These are phyloP conservation scores for Tachina fera DNA, from an alignment of 2,888 invertebrate species.

Conservation along the genomic window DNA sequence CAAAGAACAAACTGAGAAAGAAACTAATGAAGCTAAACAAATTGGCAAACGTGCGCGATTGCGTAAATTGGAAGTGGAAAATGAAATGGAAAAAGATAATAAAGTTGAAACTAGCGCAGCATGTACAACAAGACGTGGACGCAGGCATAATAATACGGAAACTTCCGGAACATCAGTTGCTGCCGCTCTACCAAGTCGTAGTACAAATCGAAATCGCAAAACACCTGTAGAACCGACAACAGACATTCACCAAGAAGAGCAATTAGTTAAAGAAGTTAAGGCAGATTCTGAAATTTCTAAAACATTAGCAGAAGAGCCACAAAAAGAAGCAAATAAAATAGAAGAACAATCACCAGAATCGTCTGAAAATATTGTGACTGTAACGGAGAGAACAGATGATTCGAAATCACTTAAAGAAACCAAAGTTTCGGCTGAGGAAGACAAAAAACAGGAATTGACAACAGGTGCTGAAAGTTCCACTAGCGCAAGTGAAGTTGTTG, in stretches of 20 bases:
- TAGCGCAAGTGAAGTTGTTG: conserved; percentile 19
- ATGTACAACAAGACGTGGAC: not conserved
- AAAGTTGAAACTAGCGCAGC: not conserved
- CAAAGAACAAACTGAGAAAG: not conserved
- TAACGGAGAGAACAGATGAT: too few species aligned
- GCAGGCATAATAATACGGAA: conserved; percentile 1
- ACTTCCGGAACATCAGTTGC: not conserved
- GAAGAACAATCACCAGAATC: conserved; percentile 20
- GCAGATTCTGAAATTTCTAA: too few species aligned
- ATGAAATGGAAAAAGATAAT: not conserved
- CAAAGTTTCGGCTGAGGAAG: too few species aligned
- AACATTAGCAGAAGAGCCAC: not conserved
- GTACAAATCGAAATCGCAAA: conserved; percentile 29
- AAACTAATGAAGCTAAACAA: not conserved
- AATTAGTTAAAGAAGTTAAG: not conserved
- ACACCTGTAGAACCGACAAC: conserved; percentile 1
- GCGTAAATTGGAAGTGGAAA: conserved; percentile 26
- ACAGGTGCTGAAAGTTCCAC: too few species aligned
- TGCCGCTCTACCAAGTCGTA: not conserved
- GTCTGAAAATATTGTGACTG: too few species aligned
- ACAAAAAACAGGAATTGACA: too few species aligned
- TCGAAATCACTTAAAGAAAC: too few species aligned
- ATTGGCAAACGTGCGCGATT: conserved; percentile 10
- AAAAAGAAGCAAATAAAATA: not conserved
- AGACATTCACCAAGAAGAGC: not conserved